Conservation (phyloP, 2,113 vertebrate genomes). For the Morphnarchus princeps region DNA sequence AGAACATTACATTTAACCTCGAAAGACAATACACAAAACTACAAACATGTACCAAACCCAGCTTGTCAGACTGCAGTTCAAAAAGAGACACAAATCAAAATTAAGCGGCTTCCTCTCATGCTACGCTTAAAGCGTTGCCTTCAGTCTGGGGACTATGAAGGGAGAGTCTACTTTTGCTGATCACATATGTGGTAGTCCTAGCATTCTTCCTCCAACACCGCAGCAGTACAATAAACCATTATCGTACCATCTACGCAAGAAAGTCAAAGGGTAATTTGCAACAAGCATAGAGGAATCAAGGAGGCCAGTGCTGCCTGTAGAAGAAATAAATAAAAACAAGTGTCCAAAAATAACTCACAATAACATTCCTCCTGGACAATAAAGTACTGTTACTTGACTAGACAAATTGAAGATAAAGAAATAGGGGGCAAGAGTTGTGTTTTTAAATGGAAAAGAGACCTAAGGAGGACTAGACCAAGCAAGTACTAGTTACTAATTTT, state of each 20-base stretch:
- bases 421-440: background rate
- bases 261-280: background rate
- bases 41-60: background rate
- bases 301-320: background rate
- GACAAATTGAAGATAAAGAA: background rate
- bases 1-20: background rate
- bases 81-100: background rate
- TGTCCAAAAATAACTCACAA: background rate
- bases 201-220: background rate
- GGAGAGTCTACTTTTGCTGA: background rate
- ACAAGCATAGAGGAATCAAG: background rate
- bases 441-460: background rate
- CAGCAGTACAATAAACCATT: background rate
- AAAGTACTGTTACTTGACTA: background rate
- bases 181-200: background rate
- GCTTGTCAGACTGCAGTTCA: background rate
- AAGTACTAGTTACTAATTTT: background rate
- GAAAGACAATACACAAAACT: background rate
- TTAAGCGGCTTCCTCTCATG: background rate
- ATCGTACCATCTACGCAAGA: background rate
- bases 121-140: background rate
- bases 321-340: background rate
- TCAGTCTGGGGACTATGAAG: background rate
- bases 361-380: background rate
- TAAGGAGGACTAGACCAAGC: background rate